Percentiles rank a stretch among this genome's conserved stretches.
Conservation (phyloP, 2,113 vertebrate genomes). For the Nannobrachium achirus region DNA sequence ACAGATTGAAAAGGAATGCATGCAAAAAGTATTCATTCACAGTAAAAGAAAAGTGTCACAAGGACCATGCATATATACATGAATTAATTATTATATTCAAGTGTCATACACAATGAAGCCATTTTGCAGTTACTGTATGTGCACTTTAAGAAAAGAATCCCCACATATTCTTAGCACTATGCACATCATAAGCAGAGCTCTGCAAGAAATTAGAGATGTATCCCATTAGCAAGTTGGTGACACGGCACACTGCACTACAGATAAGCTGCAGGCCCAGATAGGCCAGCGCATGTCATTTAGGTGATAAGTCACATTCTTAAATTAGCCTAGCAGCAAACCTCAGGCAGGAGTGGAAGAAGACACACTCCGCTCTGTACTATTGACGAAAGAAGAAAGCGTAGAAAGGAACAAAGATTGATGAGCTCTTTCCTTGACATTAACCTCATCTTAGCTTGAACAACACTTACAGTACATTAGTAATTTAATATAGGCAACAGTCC, state of each 20-base stretch:
- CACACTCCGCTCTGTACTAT: not conserved
- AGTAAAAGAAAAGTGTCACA: constrained; percentile 35
- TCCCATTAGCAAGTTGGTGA: constrained; percentile 13
- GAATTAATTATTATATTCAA: constrained; percentile 10
- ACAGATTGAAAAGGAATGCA: constrained; percentile 63
- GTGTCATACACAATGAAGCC: too few species aligned
- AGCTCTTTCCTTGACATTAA: constrained; percentile 45
- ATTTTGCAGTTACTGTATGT: constrained; percentile 14
- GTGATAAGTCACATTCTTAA: constrained; percentile 67
- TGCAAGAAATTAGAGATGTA: constrained; percentile 26
- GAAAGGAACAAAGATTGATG: too few species aligned
- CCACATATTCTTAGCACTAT: constrained; percentile 19
- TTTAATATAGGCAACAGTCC: not conserved
- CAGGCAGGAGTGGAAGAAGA: constrained; percentile 31
- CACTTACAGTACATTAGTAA: constrained; percentile 28
- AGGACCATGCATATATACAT: constrained; percentile 13
- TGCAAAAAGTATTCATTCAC: constrained; percentile 46
- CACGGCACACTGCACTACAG: constrained; percentile 40
- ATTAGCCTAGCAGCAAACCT: constrained; percentile 56
- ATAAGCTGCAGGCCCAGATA: constrained; percentile 50
- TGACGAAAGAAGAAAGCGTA: constrained; percentile 1
- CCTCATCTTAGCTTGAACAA: constrained; percentile 38
- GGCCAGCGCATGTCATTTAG: constrained; percentile 51
- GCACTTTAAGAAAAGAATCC: constrained; percentile 25
- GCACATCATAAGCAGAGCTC: constrained; percentile 15